A percentile compares a stretch with the other conserved stretches of the same genome.
These are phyloP conservation scores for Diloba caeruleocephala DNA, from an alignment of 2,888 invertebrate genomes.

Conservation along the genomic window DNA sequence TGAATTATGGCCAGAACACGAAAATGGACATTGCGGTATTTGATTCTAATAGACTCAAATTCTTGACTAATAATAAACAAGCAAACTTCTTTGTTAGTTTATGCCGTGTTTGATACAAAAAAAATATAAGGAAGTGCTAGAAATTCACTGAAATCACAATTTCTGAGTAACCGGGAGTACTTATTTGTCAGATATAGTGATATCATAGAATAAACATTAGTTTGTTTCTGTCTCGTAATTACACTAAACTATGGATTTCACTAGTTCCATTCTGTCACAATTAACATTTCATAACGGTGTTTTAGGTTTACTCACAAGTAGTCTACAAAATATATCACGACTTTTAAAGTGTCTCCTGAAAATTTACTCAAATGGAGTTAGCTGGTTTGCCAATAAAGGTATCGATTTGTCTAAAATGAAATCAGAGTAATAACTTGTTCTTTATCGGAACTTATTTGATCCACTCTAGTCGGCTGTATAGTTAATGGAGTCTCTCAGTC, in stretches of 20 bases:
- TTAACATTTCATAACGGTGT: no score
- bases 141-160: constrained; percentile 2
- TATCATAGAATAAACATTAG: constrained; percentile 13
- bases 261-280: no score
- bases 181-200: constrained; percentile 7
- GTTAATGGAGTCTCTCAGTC: constrained; percentile 33
- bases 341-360: no score
- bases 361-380: no score
- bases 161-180: constrained; percentile 2
- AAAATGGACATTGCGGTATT: no score
- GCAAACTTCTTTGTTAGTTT: constrained; percentile 10
- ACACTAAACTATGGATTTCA: background rate
- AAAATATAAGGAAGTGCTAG: constrained; percentile 2
- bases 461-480: background rate
- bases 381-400: no score
- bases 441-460: background rate
- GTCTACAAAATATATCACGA: no score
- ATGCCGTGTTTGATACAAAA: constrained; percentile 7
- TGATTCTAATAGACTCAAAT: no score
- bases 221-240: background rate
- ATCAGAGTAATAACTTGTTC: no score
- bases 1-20: no score
- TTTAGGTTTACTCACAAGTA: no score
- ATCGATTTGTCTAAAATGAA: no score
- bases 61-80: constrained; percentile 27